Evolutionary conservation across 2,797 vertebrate genomes (phyloP), one percentile per base, ranked within the genome.

Genomic region (Sebastes variabilis): DNA sequence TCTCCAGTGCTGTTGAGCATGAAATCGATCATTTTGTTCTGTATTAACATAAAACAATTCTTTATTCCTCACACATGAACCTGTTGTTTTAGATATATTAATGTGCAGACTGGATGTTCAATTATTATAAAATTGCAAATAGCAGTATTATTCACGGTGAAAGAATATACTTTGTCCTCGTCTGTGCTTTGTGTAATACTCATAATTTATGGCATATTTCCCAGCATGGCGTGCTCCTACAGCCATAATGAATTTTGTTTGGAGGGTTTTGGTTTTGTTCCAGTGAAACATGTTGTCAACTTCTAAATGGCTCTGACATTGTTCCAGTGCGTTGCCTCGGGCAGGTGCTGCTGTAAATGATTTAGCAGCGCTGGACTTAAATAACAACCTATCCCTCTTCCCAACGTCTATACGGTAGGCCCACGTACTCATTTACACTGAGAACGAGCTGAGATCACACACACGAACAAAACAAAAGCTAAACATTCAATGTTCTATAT

Each of bases 271-370:
- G 72, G 36, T 85, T 78, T 80, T 71, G 60, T 74, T 77, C 30
- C 56, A 32, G 66, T 69, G 34, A 75, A 82, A 77, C 76, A 82
- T 67, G 66, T 62, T 66, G 66, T 78, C 55, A 79, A 58, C 25
- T 80, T 80, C 56, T 77, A 76, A 83, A 83, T 79, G 77, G 34
- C 58, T 68, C 56, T 81, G 88, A 82, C 69, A 69, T 74, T 69
- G 75, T 71, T 78, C 25, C 73, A 49, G 62, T 73, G 58, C 14
- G 61, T 70, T 72, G 83, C 83, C 72, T 25, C 60, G 62, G 80
- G 88, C 80, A 74, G 60, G 64, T 73, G 75, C 68, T 71, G 68
- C 75, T 69, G 72, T 83, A 77, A 77, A 81, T 85, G 80, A 81
- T 83, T 83, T 42, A 87, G 75, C 80, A 71, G 46, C n/a, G 34